These are phyloP conservation scores for Crossocerus cetratus DNA, from an alignment of 2,888 invertebrate species.

Conservation along the genomic window DNA sequence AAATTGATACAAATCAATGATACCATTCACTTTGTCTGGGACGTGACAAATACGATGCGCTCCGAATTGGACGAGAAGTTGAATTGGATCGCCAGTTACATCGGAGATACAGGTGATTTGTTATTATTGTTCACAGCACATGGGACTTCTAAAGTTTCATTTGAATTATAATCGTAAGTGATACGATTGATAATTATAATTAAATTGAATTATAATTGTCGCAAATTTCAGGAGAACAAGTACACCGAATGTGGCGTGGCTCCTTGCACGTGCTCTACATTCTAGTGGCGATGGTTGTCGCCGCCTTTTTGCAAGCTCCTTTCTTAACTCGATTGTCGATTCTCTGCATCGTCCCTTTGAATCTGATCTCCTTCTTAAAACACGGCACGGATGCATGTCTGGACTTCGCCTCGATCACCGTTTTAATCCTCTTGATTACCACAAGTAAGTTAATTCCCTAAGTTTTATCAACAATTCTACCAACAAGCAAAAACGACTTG, in stretches of 20 bases:
- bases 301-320: constrained; percentile 73
- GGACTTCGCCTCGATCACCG: constrained; percentile 71
- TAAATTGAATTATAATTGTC: background rate
- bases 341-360: constrained; percentile 70
- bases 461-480: background rate
- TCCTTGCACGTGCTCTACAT: constrained; percentile 68
- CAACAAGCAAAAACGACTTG: background rate
- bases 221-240: constrained; percentile 65
- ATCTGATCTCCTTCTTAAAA: constrained; percentile 69
- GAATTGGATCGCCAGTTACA: constrained; percentile 71
- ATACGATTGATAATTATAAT: background rate
- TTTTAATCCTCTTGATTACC: constrained; percentile 70
- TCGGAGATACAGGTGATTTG: constrained; percentile 68
- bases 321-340: constrained; percentile 69
- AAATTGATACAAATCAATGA: constrained; percentile 79
- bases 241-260: constrained; percentile 66
- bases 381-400: constrained; percentile 70
- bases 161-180: background rate
- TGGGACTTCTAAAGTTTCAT: background rate
- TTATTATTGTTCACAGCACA: background rate
- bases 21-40: constrained; percentile 76
- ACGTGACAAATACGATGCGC: constrained; percentile 69
- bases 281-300: constrained; percentile 71
- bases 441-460: constrained; percentile 66
- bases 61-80: constrained; percentile 71